Evolutionary conservation across 2,888 invertebrate genomes (phyloP).

Genomic region (Dasypogon diadema): DNA sequence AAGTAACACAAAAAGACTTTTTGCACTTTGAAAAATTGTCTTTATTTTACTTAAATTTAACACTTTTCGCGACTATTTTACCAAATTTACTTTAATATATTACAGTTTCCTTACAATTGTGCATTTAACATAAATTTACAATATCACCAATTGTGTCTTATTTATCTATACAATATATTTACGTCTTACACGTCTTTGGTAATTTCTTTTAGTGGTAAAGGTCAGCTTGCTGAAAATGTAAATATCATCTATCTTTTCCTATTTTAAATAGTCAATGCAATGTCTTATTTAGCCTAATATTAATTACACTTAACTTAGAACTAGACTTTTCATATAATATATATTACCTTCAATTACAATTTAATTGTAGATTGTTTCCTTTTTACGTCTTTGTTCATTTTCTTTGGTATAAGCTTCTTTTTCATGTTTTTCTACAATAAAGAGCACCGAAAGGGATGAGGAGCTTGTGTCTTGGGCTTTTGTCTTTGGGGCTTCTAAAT

Average conservation of each 20-base stretch:
- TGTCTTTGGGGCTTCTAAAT: not conserved
- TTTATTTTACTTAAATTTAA: conserved; percentile 40
- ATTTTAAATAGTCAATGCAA: conserved; percentile 37
- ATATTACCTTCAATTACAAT: conserved; percentile 48
- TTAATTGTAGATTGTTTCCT: conserved; percentile 48
- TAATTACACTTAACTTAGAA: not conserved
- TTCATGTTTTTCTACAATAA: conserved; percentile 23
- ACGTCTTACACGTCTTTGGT: conserved; percentile 19
- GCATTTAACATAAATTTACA: conserved; percentile 49
- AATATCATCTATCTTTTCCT: conserved; percentile 34
- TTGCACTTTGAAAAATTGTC: conserved; percentile 44
- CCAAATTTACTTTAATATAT: conserved; percentile 39
- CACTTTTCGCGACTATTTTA: conserved; percentile 24
- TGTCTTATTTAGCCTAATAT: conserved; percentile 31
- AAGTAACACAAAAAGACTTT: not conserved
- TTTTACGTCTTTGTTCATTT: conserved; percentile 41
- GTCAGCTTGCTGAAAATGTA: conserved; percentile 43
- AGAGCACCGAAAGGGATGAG: no score
- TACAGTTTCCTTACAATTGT: conserved; percentile 40
- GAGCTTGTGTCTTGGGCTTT: no score
- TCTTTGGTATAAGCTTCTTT: conserved; percentile 37
- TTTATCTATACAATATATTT: conserved; percentile 28
- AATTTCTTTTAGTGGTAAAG: conserved; percentile 20
- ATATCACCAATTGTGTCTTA: conserved; percentile 50
- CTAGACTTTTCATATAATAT: conserved; percentile 44